A percentile compares a stretch with the other conserved stretches of the same genome.
phyloP scores from a whole-genome alignment of 2,797 vertebrate species.

The Lepidocolaptes lacrymiger region DNA sequence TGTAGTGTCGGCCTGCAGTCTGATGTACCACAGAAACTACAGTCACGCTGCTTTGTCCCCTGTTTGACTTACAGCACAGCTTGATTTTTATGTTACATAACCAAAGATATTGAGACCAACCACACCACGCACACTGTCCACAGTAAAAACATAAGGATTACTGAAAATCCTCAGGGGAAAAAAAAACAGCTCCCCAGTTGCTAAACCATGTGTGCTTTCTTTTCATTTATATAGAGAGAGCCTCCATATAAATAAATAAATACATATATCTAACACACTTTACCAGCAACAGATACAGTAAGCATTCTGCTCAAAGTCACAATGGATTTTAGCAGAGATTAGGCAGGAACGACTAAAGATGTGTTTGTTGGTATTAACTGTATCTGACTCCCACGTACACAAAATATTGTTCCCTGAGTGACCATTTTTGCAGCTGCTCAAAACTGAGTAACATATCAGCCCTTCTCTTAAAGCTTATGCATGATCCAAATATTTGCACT shows the following conservation, averaged over 20 bases:
- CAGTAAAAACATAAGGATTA: conserved; percentile 45
- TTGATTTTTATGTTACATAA: conserved; percentile 39
- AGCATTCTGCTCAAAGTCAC: background rate
- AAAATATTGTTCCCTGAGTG: background rate
- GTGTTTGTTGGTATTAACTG: background rate
- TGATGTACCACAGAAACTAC: background rate
- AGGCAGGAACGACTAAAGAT: background rate
- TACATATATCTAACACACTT: background rate
- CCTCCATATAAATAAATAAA: background rate
- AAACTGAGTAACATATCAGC: background rate
- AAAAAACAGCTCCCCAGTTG: background rate
- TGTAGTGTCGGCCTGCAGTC: background rate
- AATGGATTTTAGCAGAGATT: background rate
- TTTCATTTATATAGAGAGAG: background rate
- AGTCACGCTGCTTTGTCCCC: background rate
- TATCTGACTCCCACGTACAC: background rate
- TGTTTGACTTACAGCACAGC: conserved; percentile 9
- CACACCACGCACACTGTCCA: background rate
- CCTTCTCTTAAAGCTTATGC: background rate
- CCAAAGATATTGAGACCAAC: conserved; percentile 23
- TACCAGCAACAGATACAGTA: background rate
- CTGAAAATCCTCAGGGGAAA: background rate
- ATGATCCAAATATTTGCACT: background rate
- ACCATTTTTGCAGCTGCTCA: background rate
- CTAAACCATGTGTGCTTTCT: background rate